phyloP scores from a whole-genome alignment of 2,888 invertebrate species.

The Erebia epiphron region DNA sequence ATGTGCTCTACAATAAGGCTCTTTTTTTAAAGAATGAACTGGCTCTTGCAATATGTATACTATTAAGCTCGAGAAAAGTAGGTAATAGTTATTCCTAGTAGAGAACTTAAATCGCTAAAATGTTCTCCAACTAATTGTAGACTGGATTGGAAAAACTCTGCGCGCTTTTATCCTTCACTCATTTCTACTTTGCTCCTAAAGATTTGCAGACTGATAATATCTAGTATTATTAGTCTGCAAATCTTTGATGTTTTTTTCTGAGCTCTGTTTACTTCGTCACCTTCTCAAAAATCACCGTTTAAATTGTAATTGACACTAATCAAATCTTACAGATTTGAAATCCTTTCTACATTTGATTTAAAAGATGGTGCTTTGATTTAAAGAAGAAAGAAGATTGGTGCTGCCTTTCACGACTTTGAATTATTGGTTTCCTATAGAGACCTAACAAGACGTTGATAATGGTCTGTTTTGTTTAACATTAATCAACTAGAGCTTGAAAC shows the following conservation, averaged over 20 bases:
- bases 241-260: too few species aligned
- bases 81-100: conserved; percentile 5
- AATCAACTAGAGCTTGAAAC: conserved; percentile 31
- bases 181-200: too few species aligned
- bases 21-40: background rate
- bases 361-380: background rate
- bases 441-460: conserved; percentile 36
- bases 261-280: too few species aligned
- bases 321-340: background rate
- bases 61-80: conserved; percentile 3
- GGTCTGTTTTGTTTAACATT: conserved; percentile 37
- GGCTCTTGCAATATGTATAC: background rate
- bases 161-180: background rate
- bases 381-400: background rate
- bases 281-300: background rate
- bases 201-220: too few species aligned
- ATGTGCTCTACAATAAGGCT: background rate
- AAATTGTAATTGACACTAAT: background rate
- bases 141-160: background rate
- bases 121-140: background rate
- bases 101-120: background rate
- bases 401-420: background rate
- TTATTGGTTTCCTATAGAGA: conserved; percentile 26
- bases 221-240: background rate
- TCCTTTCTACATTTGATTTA: background rate